Evolutionary conservation across 2,888 invertebrate genomes (phyloP), one percentile per base, ranked within the genome.

Genomic region (Sisyra terminalis): DNA sequence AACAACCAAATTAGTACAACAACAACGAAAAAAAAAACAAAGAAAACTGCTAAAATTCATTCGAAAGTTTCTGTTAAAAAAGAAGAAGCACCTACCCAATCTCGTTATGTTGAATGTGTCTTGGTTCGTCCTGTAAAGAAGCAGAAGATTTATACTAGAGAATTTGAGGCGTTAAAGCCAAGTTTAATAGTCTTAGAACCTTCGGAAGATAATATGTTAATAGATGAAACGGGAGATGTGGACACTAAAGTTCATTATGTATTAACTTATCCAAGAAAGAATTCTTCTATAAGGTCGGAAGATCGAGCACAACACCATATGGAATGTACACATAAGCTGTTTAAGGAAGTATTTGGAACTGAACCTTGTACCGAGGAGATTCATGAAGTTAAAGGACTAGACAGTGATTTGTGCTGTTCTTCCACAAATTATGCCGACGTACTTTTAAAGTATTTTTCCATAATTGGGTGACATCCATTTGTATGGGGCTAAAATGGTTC

Each of bases 171-270:
- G 10, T 11, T 37, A 11, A 37, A 37, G 17, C n/a, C 37, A 3
- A 10, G 16, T 37, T 11, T 37, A 17, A 17, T 37, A n/a, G 18
- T 37, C 17, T 37, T 37, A 17, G 18, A 37, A 37, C 37, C 37
- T 1, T 11, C 7, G 3, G 35, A 35, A 9, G 16, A 15, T 13
- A 15, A 35, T 14, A 15, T 35, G 16, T 9, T 8, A 6, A 14
- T 15, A 9, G 14, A 35, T 14, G 35, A 8, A 2, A 14, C 35
- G 35, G 16, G 14, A 35, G 16, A 14, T 35, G 16, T 8, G n/a
- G 35, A 15, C 14, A 13, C 35, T 9, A 15, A 35, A 13, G 14
- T 35, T 14, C 14, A 35, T 6, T 35, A 15, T 13, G 35, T 24
- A 7, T 24, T 24, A 7, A 24, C 24, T 7, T 24, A 24, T 24